Evolutionary conservation across 2,888 invertebrate species (phyloP), one percentile per base, ranked within the genome.

Genomic region (Drosophila sordidapex): DNA sequence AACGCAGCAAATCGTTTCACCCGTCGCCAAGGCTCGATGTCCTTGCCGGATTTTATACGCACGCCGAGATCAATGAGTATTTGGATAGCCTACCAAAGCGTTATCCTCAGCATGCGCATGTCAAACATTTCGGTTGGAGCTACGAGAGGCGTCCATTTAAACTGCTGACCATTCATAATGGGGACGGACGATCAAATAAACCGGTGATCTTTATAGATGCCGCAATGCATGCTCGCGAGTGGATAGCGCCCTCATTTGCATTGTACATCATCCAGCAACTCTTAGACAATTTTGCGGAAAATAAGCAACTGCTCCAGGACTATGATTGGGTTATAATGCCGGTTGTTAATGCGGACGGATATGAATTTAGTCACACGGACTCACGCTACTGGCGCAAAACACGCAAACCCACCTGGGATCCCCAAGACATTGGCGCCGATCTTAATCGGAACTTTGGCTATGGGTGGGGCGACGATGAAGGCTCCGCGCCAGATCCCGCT

Each of bases 301-400:
- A 93, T 74, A 79, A 78, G 3, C 92, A 94, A 31, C 88, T 96
- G 1, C 88, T 95, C 3, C 89, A 94, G 15, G 92, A 94, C n/a
- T 94, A 95, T 46, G 96, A 96, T 86, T 96, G 95, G 95, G 94
- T 95, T 67, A 93, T 95, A 4, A 81, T 96, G 74, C 96, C 96
- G 0, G 91, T 95, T 0, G 94, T 95, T 15, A 96, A 96, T 90
- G 96, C 96, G 3, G 96, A 96, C 90, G 96, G 96, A 0, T 96
- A 96, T 82, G 95, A 94, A 75, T 95, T 93, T 89, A 93, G 94
- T 0, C 94, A 94, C 21, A 93, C 93, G 13, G 81, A 87, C 54
- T 93, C 81, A 4, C 83, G 92, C 27, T 87, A 89, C 33, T 95
- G 95, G 95, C 93, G 95, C 27, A 95, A 95, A 82, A 95, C 94